Conservation (phyloP, 2,113 vertebrate species). For the Verasper variegatus region DNA sequence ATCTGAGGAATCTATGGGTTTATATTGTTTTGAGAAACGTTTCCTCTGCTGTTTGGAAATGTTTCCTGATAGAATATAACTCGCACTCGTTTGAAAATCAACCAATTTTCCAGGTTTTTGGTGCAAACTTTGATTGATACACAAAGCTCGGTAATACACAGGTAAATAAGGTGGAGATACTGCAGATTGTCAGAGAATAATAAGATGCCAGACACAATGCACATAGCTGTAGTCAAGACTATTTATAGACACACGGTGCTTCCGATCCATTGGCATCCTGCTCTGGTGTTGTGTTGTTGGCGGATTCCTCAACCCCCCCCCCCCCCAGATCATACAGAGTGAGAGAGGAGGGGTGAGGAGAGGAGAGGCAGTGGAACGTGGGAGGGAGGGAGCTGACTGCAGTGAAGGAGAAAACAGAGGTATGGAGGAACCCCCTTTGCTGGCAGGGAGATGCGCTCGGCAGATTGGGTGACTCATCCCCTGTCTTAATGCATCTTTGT, state of each 20-base stretch:
- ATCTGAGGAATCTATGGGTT: background rate
- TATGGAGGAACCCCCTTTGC: constrained; percentile 77
- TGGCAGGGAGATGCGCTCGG: constrained; percentile 50
- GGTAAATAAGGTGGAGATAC: background rate
- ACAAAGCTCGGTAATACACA: background rate
- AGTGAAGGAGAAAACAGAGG: constrained; percentile 43
- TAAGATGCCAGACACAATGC: background rate
- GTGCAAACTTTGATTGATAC: background rate
- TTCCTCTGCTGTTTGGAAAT: background rate
- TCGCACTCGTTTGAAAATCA: background rate
- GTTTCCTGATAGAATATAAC: background rate
- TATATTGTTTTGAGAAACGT: background rate
- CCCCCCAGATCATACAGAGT: constrained; percentile 4
- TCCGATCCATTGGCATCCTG: constrained; percentile 48
- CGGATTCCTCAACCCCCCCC: constrained; percentile 13
- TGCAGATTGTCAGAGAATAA: background rate
- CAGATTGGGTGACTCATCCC: constrained; percentile 71
- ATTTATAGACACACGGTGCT: constrained; percentile 39
- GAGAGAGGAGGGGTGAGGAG: constrained; percentile 15
- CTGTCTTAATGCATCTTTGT: constrained; percentile 58
- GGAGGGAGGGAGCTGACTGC: constrained; percentile 1
- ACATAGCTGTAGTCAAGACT: constrained; percentile 9
- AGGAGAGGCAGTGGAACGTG: background rate
- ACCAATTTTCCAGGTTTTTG: background rate
- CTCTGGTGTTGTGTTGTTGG: constrained; percentile 13